Base-by-base conservation (phyloP, 2,113 vertebrate genomes). In the Myocastor coypus region DNA sequence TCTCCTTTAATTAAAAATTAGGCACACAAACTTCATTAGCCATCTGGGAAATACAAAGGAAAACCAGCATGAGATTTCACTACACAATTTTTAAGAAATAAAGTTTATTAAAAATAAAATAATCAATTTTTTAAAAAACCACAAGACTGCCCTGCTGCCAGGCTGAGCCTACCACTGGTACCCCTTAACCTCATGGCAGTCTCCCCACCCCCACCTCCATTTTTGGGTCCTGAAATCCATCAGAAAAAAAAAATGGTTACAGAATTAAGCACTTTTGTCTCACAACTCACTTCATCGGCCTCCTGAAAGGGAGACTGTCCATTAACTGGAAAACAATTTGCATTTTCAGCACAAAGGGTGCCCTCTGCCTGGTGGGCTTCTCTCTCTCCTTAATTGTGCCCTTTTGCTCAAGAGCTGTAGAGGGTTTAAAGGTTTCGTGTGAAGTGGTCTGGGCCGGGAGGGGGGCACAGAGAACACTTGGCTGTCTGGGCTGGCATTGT, bases 301-400 rank as follows among this genome's bases (percentile, higher is more conserved):
- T 82, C 4, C 77, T 5, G 11, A 89, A 87, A 34, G 66, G 28
- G 40, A 92, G 61, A 42, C 11, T 1, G 7, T 57, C 90, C 57
- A 78, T 61, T 96, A 96, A 96, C 95, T 84, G 37, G 12, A 87
- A 92, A 94, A 52, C 1, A 12, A 97, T 87, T 97, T 97, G 73
- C 57, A 94, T 97, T 97, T 97, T 87, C 57, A 94, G 83, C 89
- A 98, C 92, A 96, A 98, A 97, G 85, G 77, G 55, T 61, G 42
- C 16, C 73, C 50, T 97, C 90, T 95, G 80, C 83, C 37, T 91
- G 63, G 69, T 83, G 59, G 28, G 28, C 89, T 94, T 94, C 68
- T 46, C 78, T 68, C 59, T 50, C 46, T 95, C 89, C 97, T 32
- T 55, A 96, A 97, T 32, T 97, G 87, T 84, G 30, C 0, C 0